Percentiles rank a stretch among this genome's conserved stretches.
Conservation (phyloP, 1,140 invertebrate species). For the Drosophila santomea region DNA sequence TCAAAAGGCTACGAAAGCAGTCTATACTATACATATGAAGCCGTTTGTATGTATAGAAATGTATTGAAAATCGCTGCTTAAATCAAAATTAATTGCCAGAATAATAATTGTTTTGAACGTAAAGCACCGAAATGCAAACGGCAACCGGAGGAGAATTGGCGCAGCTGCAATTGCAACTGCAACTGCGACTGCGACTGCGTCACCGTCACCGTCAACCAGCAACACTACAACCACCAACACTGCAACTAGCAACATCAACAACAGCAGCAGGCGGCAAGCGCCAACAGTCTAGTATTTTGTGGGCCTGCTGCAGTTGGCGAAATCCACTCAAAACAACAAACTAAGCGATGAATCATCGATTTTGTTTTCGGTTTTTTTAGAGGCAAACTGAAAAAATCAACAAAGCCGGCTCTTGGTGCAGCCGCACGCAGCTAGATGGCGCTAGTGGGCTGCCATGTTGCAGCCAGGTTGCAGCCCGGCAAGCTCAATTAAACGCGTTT, state of each 20-base stretch:
- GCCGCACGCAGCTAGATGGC: conserved; percentile 77
- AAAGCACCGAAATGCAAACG: conserved; percentile 75
- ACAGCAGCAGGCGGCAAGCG: conserved; percentile 68
- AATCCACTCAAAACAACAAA: conserved; percentile 77
- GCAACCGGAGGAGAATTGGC: conserved; percentile 70
- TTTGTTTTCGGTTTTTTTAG: conserved; percentile 36
- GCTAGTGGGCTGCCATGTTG: conserved; percentile 66
- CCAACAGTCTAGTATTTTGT: conserved; percentile 70
- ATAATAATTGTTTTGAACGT: conserved; percentile 84
- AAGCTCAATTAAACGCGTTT: conserved; percentile 78
- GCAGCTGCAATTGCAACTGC: conserved; percentile 69
- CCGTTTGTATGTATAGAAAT: conserved; percentile 45
- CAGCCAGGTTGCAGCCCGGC: conserved; percentile 42
- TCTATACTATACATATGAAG: conserved; percentile 13
- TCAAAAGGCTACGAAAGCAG: conserved; percentile 17
- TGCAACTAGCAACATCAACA: conserved; percentile 44
- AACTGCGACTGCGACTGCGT: conserved; percentile 41
- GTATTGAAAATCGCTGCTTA: conserved; percentile 82
- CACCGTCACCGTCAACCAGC: conserved; percentile 65
- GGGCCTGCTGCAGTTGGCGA: conserved; percentile 47
- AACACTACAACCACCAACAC: conserved; percentile 41
- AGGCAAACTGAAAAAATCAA: conserved; percentile 36
- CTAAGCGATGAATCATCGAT: conserved; percentile 76
- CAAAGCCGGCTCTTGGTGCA: conserved; percentile 62
- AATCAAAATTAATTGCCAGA: conserved; percentile 84